Percentiles rank a stretch among this genome's conserved stretches.
These are phyloP conservation scores for Sesamia inferens DNA, from an alignment of 2,888 invertebrate genomes.

Conservation along the genomic window DNA sequence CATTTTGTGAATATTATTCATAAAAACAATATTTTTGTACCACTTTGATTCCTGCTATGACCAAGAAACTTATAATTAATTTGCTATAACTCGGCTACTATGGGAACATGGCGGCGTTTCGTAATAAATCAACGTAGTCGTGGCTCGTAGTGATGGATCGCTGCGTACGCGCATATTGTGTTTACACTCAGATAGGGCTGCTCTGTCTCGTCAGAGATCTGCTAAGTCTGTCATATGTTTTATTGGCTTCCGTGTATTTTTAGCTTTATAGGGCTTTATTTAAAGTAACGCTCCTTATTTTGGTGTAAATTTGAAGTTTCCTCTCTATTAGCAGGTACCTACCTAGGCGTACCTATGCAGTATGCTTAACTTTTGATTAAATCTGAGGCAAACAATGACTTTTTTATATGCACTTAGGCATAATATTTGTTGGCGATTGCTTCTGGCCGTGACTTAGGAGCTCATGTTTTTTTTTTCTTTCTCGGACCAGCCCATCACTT, in stretches of 20 bases:
- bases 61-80: conserved; percentile 67
- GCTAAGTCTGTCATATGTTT: background rate
- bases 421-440: background rate
- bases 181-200: conserved; percentile 58
- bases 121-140: conserved; percentile 75
- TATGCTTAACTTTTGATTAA: background rate
- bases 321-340: too few relatives aligned
- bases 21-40: conserved; percentile 22
- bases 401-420: background rate
- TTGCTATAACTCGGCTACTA: conserved; percentile 69
- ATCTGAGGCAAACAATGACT: background rate
- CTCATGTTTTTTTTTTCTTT: background rate
- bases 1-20: background rate
- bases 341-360: too few relatives aligned
- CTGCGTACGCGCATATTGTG: conserved; percentile 63
- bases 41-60: conserved; percentile 29
- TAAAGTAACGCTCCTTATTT: background rate
- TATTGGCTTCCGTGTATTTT: background rate
- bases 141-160: conserved; percentile 75
- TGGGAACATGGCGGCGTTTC: conserved; percentile 61
- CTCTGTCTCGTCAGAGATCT: background rate
- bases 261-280: background rate
- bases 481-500: background rate
- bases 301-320: background rate
- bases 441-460: background rate